Percentiles rank a stretch among this genome's conserved stretches.
Conservation (phyloP, 2,888 invertebrate genomes). For the Mythimna vitellina region DNA sequence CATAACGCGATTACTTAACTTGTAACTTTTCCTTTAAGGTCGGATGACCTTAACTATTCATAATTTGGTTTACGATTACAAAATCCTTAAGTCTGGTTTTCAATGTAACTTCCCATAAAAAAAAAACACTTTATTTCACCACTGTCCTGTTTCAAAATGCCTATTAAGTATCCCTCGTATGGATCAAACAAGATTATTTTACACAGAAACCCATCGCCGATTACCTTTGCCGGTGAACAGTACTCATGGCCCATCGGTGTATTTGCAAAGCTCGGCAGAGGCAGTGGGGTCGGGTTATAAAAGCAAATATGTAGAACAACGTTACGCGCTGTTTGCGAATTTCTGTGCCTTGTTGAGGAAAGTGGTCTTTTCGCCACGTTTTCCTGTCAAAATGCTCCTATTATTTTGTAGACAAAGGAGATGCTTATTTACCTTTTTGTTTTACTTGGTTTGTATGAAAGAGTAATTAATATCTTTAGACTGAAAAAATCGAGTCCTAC, state of each 20-base stretch:
- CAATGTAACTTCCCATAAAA: neutral
- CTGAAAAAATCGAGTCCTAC: too few relatives aligned
- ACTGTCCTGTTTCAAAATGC: neutral
- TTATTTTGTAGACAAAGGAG: neutral
- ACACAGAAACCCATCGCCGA: neutral
- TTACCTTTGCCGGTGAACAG: neutral
- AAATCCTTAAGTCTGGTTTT: neutral
- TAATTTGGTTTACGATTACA: neutral
- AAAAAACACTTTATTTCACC: neutral
- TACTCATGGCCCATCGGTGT: neutral
- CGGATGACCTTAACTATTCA: neutral
- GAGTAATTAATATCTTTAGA: too few relatives aligned
- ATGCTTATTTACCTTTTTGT: neutral
- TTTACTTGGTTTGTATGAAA: too few relatives aligned
- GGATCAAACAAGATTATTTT: neutral
- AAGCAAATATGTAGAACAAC: slow-evolving; percentile 19
- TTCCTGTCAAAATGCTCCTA: neutral
- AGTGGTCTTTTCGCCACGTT: slow-evolving; percentile 3
- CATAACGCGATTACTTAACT: too few relatives aligned
- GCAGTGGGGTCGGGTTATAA: slow-evolving; percentile 2
- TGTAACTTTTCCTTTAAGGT: too few relatives aligned
- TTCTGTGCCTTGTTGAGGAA: slow-evolving; percentile 13
- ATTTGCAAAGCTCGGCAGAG: neutral
- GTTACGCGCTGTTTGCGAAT: neutral
- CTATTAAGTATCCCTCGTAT: neutral